Percentiles rank a stretch among this genome's conserved stretches.
phyloP scores from a whole-genome alignment of 2,113 vertebrate species.

The Tachysurus vachellii region DNA sequence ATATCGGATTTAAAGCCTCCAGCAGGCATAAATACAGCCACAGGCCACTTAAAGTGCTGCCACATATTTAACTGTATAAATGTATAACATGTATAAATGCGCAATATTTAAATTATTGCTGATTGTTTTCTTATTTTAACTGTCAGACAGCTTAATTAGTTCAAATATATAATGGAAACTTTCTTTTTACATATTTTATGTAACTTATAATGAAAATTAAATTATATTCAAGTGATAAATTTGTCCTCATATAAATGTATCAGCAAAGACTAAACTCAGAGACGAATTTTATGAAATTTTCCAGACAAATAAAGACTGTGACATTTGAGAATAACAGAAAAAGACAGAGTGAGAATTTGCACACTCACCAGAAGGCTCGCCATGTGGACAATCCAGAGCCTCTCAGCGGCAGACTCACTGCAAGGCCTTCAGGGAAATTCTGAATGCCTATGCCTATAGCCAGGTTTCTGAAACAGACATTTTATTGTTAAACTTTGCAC shows the following conservation, averaged over 20 bases:
- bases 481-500: background rate
- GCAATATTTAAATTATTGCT: background rate
- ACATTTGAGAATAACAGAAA: background rate
- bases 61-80: background rate
- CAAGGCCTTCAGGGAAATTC: slow-evolving; percentile 96
- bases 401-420: slow-evolving; percentile 88
- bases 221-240: background rate
- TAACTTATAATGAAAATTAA: background rate
- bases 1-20: background rate
- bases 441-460: slow-evolving; percentile 96
- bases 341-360: background rate
- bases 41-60: background rate
- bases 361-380: slow-evolving; percentile 88
- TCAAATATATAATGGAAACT: background rate
- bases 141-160: background rate
- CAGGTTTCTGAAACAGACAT: slow-evolving; percentile 79
- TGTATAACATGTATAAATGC: too few species aligned
- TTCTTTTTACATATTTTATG: background rate
- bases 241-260: background rate
- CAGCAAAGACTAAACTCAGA: background rate
- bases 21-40: background rate
- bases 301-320: background rate
- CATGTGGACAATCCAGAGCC: slow-evolving; percentile 87
- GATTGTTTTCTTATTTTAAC: background rate
- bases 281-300: background rate